These are phyloP conservation scores for Andrena fulva DNA, from an alignment of 2,888 invertebrate genomes.

Conservation along the genomic window DNA sequence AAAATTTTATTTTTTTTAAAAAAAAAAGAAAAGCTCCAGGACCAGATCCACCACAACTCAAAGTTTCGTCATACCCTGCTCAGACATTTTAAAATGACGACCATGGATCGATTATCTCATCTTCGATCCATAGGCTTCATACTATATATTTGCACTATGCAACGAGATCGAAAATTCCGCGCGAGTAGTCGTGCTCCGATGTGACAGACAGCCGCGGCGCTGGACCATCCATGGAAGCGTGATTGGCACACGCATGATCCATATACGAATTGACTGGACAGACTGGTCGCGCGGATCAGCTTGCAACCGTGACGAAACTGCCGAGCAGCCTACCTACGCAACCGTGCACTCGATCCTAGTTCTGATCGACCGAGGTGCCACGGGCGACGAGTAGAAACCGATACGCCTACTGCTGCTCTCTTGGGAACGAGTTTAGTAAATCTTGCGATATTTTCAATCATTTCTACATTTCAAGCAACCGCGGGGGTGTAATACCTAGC, in stretches of 20 bases:
- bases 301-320: constrained; percentile 9
- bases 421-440: too few relatives aligned
- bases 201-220: background rate
- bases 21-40: too few relatives aligned
- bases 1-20: too few relatives aligned
- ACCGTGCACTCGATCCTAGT: background rate
- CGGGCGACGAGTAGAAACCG: background rate
- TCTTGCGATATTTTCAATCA: too few relatives aligned
- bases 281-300: background rate
- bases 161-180: background rate
- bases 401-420: background rate
- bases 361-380: background rate
- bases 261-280: constrained; percentile 1
- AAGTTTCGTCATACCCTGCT: too few relatives aligned
- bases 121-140: too few relatives aligned
- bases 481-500: too few relatives aligned
- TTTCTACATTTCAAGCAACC: too few relatives aligned
- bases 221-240: background rate
- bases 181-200: too few relatives aligned
- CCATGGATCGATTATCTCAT: too few relatives aligned
- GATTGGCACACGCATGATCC: constrained; percentile 2
- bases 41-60: too few relatives aligned
- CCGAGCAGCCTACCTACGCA: background rate
- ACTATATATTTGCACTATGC: background rate
- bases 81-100: too few relatives aligned